Base-by-base conservation (phyloP, 1,140 invertebrate species). In the Drosophila pectinifera region DNA sequence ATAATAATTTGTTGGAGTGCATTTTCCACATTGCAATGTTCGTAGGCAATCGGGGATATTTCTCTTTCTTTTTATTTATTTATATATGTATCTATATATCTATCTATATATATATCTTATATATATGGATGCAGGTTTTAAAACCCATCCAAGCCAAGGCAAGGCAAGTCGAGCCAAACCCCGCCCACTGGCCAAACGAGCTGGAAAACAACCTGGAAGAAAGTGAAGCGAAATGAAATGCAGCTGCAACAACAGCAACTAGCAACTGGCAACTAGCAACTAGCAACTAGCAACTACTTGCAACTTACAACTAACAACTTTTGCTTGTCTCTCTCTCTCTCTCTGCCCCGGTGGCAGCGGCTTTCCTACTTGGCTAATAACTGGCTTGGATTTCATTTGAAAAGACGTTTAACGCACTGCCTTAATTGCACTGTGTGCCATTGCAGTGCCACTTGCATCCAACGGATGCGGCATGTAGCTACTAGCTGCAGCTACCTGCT, bases 201-300 rank as follows among this genome's bases (percentile, higher is more conserved):
- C 69, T 78, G 80, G 78, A 61, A 70, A 69, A 56, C 65, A 46
- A 55, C 61, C 72, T 81, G 62, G 69, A 88, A 86, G 83, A 86
- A 88, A 89, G 83, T 89, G 83, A 88, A 88, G 84, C 86, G 80
- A 83, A 86, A 88, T 86, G 75, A 76, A 86, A 88, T 82, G 61
- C 68, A 61, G 56, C 54, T 82, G 74, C 41, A 68, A 46, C 57
- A 56, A 51, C 45, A 45, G 42, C 62, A 64, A 59, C 10, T 6
- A 64, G 28, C 49, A 22, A 54, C 24, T 16, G 18, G 43, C 43
- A 51, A 51, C 22, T 5, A 39, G 46, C 14, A 54, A 49, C 24
- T 51, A 1, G 75, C 48, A 18, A 51, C 61, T 34, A 28, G 38
- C 41, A 39, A 34, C 55, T 43, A 62, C 49, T 72, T 63, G 58